These are phyloP conservation scores for Eristalinus aeneus DNA, from an alignment of 2,888 invertebrate species.

Conservation along the genomic window DNA sequence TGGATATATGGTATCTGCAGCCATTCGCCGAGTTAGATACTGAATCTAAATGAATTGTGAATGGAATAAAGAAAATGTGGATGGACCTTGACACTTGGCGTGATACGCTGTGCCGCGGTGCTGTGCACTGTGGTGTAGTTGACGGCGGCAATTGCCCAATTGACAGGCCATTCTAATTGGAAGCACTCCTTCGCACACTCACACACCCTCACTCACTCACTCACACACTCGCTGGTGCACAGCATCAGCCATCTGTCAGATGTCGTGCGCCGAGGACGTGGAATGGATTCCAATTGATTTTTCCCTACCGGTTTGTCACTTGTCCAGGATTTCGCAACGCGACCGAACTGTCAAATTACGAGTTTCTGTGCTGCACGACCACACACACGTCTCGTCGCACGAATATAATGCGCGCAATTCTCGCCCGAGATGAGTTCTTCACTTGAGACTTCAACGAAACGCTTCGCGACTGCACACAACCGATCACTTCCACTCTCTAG, in stretches of 20 bases:
- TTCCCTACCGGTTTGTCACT: slow-evolving; percentile 46
- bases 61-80: slow-evolving; percentile 53
- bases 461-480: slow-evolving; percentile 24
- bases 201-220: not conserved
- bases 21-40: slow-evolving; percentile 38
- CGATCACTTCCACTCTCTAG: slow-evolving; percentile 58
- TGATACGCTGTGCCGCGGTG: slow-evolving; percentile 14
- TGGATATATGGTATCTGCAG: slow-evolving; percentile 17
- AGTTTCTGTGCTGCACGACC: slow-evolving; percentile 9
- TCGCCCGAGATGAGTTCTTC: slow-evolving; percentile 7
- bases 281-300: not conserved
- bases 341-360: slow-evolving; percentile 23
- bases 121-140: slow-evolving; percentile 27
- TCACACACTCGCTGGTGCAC: not conserved
- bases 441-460: not conserved
- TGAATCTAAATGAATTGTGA: slow-evolving; percentile 60
- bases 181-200: slow-evolving; percentile 13
- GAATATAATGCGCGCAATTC: slow-evolving; percentile 46
- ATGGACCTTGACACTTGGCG: slow-evolving; percentile 67
- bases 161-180: slow-evolving; percentile 14
- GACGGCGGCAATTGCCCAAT: slow-evolving; percentile 40
- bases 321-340: not conserved
- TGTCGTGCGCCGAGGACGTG: not conserved
- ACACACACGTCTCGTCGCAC: not conserved
- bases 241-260: not conserved